Base-by-base conservation (phyloP, 2,797 vertebrate genomes). In the Trematomus bernacchii region DNA sequence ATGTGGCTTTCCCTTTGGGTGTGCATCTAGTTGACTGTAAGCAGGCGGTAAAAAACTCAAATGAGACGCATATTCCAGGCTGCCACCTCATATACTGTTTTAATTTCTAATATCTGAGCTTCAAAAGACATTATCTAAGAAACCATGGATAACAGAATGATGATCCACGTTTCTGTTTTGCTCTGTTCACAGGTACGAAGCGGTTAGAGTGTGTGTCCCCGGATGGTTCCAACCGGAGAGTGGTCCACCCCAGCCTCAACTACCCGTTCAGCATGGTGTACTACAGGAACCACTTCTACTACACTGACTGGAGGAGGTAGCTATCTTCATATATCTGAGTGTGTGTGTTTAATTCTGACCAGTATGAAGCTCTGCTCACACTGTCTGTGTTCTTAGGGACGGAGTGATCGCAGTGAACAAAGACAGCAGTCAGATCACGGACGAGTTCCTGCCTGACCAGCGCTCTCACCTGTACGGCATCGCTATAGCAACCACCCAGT, bases 291-390 rank as follows among this genome's bases (percentile, higher is more conserved):
- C 97, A 99, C 92, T 99, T 98, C 95, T 99, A 97, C 73, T 97
- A 97, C 94, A 97, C 97, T 0, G 98, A 99, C 93, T 99, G 98
- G 98, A 96, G 97, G 88, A 96, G 97, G 98, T 98, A 86, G 54
- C 21, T 44, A 9, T 52, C 55, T 42, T 48, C 3, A 2, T 57
- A 21, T 13, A 3, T 14, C 14, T 11, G 3, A 3, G 18, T 14
- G 10, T 44, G 21, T 57, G 0, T 14, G 47, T 10, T n/a, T n/a
- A n/a, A n/a, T 62, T 23, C 15, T 10, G 21, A 43, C 84, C 8
- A 16, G 16, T 15, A 54, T 21, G 48, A 23, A 57, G 46, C 27
- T 50, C 12, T 4, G 23, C 18, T n/a, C 21, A 63, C 40, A 48
- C 1, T 19, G 14, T 48, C 40, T 58, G 47, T 58, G 2, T 18